Percentiles rank a stretch among this genome's conserved stretches.
Evolutionary conservation across 2,888 invertebrate genomes (phyloP).

Genomic region (Drosophila silvestris): DNA sequence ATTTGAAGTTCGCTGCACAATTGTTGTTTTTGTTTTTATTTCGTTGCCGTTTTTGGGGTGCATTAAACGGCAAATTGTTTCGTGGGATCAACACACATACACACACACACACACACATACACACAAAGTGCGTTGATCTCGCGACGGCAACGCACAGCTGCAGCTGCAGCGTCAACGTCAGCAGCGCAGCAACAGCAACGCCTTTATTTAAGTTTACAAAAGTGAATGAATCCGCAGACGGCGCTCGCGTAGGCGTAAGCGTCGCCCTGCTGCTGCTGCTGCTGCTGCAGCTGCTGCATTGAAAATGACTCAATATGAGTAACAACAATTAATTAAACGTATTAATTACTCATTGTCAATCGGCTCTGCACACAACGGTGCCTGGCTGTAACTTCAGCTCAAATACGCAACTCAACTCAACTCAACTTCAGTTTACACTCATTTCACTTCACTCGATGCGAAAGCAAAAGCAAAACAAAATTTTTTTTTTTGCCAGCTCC

Average conservation of each 20-base stretch:
- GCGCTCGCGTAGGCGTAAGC: slow-evolving; percentile 45
- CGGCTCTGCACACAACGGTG: slow-evolving; percentile 38
- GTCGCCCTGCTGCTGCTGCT: slow-evolving; percentile 23
- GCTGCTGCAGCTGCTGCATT: slow-evolving; percentile 12
- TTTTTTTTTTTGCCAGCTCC: slow-evolving; percentile 43
- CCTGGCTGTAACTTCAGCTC: slow-evolving; percentile 14
- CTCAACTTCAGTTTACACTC: slow-evolving; percentile 45
- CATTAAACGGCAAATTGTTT: slow-evolving; percentile 81
- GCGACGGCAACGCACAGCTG: slow-evolving; percentile 31
- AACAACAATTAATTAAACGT: slow-evolving; percentile 68
- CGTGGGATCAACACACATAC: slow-evolving; percentile 71
- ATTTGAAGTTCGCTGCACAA: slow-evolving; percentile 48
- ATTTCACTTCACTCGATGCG: slow-evolving; percentile 74
- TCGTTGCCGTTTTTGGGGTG: slow-evolving; percentile 63
- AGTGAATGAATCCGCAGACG: slow-evolving; percentile 64
- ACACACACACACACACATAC: slow-evolving; percentile 19
- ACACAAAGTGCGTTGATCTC: slow-evolving; percentile 75
- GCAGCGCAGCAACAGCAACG: slow-evolving; percentile 34
- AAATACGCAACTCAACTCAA: slow-evolving; percentile 11
- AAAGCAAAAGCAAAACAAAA: slow-evolving; percentile 78
- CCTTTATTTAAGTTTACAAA: slow-evolving; percentile 66
- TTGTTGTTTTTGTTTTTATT: slow-evolving; percentile 33
- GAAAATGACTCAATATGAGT: slow-evolving; percentile 67
- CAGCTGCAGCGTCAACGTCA: slow-evolving; percentile 25
- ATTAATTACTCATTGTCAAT: slow-evolving; percentile 68